Conservation (phyloP, 2,113 vertebrate species). For the Amazona vittata region DNA sequence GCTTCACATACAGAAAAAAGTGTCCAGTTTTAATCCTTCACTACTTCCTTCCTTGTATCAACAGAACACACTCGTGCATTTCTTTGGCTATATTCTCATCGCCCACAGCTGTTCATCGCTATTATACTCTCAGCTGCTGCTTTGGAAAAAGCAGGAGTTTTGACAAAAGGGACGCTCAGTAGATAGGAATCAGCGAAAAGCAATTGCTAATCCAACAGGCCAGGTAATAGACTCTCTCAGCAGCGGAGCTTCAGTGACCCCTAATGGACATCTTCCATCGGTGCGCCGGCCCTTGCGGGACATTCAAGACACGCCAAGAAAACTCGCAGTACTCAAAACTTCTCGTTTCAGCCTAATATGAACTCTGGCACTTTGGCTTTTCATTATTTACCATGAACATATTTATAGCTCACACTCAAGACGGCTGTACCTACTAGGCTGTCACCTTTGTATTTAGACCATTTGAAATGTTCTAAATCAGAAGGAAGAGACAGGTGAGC, state of each 20-base stretch:
- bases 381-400: accelerated
- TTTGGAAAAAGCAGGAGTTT: background rate
- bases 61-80: background rate
- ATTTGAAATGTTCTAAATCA: background rate
- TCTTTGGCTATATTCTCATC: background rate
- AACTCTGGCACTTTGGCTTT: background rate
- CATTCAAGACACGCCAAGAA: accelerated
- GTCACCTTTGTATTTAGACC: accelerated
- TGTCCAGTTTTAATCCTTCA: background rate
- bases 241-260: conserved; percentile 18
- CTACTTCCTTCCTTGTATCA: background rate
- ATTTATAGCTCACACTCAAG: background rate
- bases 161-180: background rate
- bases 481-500: background rate
- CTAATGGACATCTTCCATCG: conserved; percentile 20
- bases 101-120: background rate
- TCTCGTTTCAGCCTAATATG: accelerated
- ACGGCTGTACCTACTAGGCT: background rate
- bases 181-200: accelerated
- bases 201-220: accelerated
- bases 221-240: background rate
- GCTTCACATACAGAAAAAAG: background rate
- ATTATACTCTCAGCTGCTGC: accelerated
- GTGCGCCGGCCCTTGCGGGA: background rate
- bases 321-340: accelerated